Base-by-base conservation (phyloP, 2,113 vertebrate genomes). In the Corvus hawaiiensis region DNA sequence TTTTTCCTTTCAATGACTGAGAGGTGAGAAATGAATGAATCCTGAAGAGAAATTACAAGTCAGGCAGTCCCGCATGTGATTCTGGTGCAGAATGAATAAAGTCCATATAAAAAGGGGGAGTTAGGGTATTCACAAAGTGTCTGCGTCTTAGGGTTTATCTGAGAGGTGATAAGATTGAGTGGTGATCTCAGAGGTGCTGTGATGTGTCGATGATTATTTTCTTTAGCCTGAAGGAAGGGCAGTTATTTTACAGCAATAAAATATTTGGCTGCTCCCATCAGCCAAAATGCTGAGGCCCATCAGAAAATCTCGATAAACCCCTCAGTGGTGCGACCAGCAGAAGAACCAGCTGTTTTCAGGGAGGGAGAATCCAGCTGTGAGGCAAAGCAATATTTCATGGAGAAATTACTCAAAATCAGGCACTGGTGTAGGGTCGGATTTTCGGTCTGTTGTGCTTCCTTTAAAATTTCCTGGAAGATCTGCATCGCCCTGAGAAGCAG, bases 291-390 rank as follows among this genome's bases (percentile, higher is more conserved):
- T 0, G 1, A 59, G 59, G 35, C 32, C n/a, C 5, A 4, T 33
- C 52, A 62, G 43, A 39, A 78, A n/a, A 33, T 9, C 55, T 21
- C 1, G 0, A 35, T 52, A 30, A 81, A 52, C 2, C 1, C 10
- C 4, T 21, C 27, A 27, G 3, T 10, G 32, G 17, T 20, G 20
- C 49, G 26, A 32, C 9, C 30, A 35, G 27, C 72, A 48, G n/a
- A 32, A 35, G 22, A 52, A 43, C 12, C 32, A 33, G 35, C 23
- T 7, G 28, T 30, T n/a, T 43, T 48, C 64, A 19, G 20, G 27
- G 23, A 58, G 37, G 22, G 44, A 46, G 11, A 78, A 32, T 11
- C 27, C 48, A 52, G 12, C 27, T n/a, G 33, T 26, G 35, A 91
- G 35, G 54, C 6, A 11, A 62, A 51, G 35, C 48, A 67, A 12